These are phyloP conservation scores for Dynastes maya DNA, from an alignment of 2,888 invertebrate genomes.

Conservation along the genomic window DNA sequence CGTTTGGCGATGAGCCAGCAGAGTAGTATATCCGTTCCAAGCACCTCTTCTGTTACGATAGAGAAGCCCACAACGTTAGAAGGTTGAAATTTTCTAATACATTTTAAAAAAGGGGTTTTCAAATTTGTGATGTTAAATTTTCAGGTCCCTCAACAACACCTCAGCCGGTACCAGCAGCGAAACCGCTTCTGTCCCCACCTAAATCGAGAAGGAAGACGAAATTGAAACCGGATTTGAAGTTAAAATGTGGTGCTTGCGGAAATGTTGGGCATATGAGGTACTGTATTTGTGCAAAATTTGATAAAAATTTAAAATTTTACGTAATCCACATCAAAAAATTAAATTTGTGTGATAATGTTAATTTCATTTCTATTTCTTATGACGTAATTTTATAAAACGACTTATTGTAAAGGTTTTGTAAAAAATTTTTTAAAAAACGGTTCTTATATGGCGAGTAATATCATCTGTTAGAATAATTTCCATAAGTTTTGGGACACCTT, in stretches of 20 bases:
- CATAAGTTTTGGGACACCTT: too few relatives aligned
- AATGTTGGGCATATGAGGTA: slow-evolving; percentile 82
- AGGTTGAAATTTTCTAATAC: slow-evolving; percentile 49
- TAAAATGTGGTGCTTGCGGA: slow-evolving; percentile 98
- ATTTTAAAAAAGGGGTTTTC: neutral
- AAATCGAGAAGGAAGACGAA: slow-evolving; percentile 85
- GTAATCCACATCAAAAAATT: too few relatives aligned
- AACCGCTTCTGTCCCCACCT: slow-evolving; percentile 70
- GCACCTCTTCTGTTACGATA: slow-evolving; percentile 46
- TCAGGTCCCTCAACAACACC: slow-evolving; percentile 61
- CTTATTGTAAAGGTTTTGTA: too few relatives aligned
- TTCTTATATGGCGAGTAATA: too few relatives aligned
- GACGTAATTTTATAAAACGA: too few relatives aligned
- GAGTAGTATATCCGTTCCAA: slow-evolving; percentile 39
- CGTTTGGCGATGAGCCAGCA: slow-evolving; percentile 73
- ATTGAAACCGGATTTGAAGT: slow-evolving; percentile 89
- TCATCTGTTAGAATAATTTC: too few relatives aligned
- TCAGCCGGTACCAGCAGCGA: slow-evolving; percentile 58
- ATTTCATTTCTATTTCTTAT: too few relatives aligned
- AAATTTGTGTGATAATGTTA: too few relatives aligned
- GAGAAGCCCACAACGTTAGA: slow-evolving; percentile 56
- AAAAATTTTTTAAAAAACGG: too few relatives aligned
- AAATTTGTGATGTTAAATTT: neutral
- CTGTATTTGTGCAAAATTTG: slow-evolving; percentile 53
- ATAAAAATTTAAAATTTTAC: too few relatives aligned